Evolutionary conservation across 2,797 vertebrate species (phyloP), one percentile per base, ranked within the genome.

Genomic region (Otolemur crassicaudatus): DNA sequence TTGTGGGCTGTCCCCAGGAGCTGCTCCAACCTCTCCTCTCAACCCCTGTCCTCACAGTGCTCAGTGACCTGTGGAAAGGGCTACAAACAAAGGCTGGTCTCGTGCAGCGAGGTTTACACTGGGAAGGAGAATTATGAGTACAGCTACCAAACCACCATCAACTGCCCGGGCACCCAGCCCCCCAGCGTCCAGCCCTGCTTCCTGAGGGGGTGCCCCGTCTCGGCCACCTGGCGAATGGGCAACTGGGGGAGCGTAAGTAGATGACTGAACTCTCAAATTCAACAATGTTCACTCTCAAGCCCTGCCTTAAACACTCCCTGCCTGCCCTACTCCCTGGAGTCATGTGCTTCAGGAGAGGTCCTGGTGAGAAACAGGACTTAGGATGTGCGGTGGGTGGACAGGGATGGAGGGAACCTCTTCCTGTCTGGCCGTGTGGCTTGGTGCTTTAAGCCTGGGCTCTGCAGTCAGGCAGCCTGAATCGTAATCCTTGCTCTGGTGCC

Each of bases 111-210:
- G 98, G 99, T 99, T 95, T 99, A 99, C 97, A 98, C 99, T 0
- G 99, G 99, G 86, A 99, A 99, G 97, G 99, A 99, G 96, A 99
- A 99, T 98, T 99, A 99, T 0, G 99, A 99, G 97, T 99, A 99
- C 0, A 99, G 99, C 84, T 99, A 99, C 99, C 99, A 99, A 98
- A 99, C 99, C 89, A 97, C 98, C 3, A 98, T 99, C 97, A 99
- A 98, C 98, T 99, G 99, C 95, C 99, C 99, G 0, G 99, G 99
- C 96, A 98, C 99, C 0, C 99, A 99, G 87, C 99, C 99, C 0
- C 99, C 99, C 98, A 99, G 99, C 96, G 98, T 99, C 98, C 98
- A 98, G 97, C 98, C 98, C 76, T 99, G 99, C 98, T 98, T 99
- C 97, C 98, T 99, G 37, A 98, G 97, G 11, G 98, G 98, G 14